Evolutionary conservation across 2,797 vertebrate genomes (phyloP).

Genomic region (Pachyuromys duprasi): DNA sequence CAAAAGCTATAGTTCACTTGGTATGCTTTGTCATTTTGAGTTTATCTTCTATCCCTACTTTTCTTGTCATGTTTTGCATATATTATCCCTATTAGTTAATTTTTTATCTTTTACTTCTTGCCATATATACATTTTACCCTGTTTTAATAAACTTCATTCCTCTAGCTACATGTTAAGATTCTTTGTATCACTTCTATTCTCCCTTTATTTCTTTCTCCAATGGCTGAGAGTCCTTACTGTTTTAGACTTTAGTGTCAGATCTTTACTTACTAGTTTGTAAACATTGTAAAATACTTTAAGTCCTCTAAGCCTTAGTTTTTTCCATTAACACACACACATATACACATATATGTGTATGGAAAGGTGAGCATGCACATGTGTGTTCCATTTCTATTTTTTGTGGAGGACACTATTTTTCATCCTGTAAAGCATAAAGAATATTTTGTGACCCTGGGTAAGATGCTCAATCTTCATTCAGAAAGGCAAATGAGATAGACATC

Average conservation of each 20-base stretch:
- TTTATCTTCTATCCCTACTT: neutral
- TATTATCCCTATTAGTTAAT: neutral
- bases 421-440: conserved; percentile 41
- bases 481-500: no score
- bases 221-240: neutral
- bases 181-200: conserved; percentile 13
- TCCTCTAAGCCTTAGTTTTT: neutral
- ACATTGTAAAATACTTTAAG: conserved; percentile 33
- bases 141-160: neutral
- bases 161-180: neutral
- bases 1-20: neutral
- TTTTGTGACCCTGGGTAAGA: neutral
- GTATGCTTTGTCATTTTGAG: conserved; percentile 34
- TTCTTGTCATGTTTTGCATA: conserved; percentile 22
- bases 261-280: neutral
- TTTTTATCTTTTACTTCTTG: conserved; percentile 54
- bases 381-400: conserved; percentile 31
- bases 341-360: neutral
- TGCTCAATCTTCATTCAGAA: no score
- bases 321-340: conserved; percentile 23
- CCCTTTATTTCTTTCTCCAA: neutral
- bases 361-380: neutral
- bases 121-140: neutral
- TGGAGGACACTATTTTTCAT: conserved; percentile 7
- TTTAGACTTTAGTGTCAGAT: neutral